Conservation (phyloP, 2,888 invertebrate genomes). For the Dermolepida albohirtum region DNA sequence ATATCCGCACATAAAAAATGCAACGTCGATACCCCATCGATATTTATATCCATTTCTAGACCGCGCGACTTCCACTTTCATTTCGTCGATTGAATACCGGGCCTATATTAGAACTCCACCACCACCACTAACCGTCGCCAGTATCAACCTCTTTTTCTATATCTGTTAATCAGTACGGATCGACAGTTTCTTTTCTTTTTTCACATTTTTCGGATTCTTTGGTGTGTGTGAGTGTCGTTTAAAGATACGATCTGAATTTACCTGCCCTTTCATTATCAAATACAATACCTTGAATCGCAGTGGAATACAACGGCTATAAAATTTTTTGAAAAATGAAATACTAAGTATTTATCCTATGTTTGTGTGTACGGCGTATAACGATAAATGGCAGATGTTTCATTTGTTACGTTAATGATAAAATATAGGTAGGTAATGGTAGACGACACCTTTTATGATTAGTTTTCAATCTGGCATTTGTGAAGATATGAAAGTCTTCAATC, state of each 20-base stretch:
- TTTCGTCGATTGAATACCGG: constrained; percentile 10
- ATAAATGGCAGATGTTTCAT: constrained; percentile 19
- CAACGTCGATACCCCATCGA: constrained; percentile 47
- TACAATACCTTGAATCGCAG: constrained; percentile 19
- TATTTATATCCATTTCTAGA: constrained; percentile 25
- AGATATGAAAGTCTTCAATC: background rate
- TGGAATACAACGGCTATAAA: constrained; percentile 11
- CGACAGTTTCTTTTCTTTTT: background rate
- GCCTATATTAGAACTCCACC: background rate
- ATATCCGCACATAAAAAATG: constrained; percentile 52
- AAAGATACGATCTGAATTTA: constrained; percentile 22
- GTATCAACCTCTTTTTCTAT: background rate
- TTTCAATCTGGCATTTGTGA: constrained; percentile 1
- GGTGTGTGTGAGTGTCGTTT: background rate
- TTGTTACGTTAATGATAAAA: constrained; percentile 9
- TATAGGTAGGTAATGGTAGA: too few relatives aligned
- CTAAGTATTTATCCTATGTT: constrained; percentile 8
- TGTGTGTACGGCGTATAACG: background rate
- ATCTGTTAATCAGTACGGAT: background rate
- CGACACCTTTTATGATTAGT: constrained; percentile 16
- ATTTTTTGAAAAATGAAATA: constrained; percentile 12
- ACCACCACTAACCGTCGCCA: background rate
- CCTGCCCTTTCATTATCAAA: constrained; percentile 20
- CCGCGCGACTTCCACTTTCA: constrained; percentile 24
- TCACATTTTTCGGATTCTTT: constrained; percentile 17